Conservation (phyloP, 2,888 invertebrate genomes). For the Smittia sp. region DNA sequence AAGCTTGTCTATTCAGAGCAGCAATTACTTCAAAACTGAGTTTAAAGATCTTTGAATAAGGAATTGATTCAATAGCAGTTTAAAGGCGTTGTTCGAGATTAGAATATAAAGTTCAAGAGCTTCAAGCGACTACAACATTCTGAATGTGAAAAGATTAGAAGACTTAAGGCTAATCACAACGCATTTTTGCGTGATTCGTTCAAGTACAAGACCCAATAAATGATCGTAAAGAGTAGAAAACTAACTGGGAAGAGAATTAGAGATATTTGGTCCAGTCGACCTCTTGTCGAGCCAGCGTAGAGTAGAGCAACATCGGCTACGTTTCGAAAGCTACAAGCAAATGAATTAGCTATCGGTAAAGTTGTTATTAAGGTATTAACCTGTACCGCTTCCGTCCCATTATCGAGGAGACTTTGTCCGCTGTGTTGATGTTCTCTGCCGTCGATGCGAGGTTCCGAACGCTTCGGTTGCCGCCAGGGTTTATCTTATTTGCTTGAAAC, state of each 20-base stretch:
- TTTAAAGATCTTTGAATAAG: too few relatives aligned
- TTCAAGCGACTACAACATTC: too few relatives aligned
- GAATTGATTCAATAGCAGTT: too few relatives aligned
- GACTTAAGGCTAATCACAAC: slow-evolving; percentile 40
- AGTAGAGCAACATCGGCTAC: slow-evolving; percentile 58
- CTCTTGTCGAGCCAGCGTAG: slow-evolving; percentile 63
- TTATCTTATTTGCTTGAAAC: slow-evolving; percentile 46
- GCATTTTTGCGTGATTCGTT: slow-evolving; percentile 55
- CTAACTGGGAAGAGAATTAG: slow-evolving; percentile 61
- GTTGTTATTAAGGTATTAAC: not conserved
- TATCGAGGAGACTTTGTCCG: slow-evolving; percentile 30
- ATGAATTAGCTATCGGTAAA: slow-evolving; percentile 13
- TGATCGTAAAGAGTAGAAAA: slow-evolving; percentile 59
- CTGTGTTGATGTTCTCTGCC: slow-evolving; percentile 34
- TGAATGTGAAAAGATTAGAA: too few relatives aligned
- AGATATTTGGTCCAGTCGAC: slow-evolving; percentile 60
- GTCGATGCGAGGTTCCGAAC: slow-evolving; percentile 21
- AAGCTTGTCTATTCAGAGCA: too few relatives aligned
- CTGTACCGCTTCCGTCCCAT: slow-evolving; percentile 32
- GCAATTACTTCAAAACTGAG: too few relatives aligned
- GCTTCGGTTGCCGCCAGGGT: slow-evolving; percentile 43
- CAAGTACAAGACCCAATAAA: slow-evolving; percentile 63
- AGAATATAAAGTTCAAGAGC: too few relatives aligned
- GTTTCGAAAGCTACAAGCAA: slow-evolving; percentile 50
- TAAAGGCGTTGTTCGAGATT: too few relatives aligned